phyloP scores from a whole-genome alignment of 2,888 invertebrate species.

The Onthophagus sagittarius region DNA sequence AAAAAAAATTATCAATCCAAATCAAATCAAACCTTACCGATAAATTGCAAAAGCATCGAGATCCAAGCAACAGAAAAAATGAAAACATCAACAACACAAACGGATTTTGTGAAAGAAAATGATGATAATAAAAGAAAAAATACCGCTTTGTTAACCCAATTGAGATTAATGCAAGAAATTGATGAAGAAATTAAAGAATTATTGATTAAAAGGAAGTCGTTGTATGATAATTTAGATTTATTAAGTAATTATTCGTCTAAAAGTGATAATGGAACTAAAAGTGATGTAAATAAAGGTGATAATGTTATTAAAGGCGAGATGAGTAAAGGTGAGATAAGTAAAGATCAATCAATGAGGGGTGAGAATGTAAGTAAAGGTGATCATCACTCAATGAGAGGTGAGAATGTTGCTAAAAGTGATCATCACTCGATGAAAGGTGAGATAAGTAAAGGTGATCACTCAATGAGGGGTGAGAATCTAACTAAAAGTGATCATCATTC shows the following conservation, averaged over 20 bases:
- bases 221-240: constrained; percentile 25
- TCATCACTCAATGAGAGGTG: no score
- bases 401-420: no score
- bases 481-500: no score
- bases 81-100: constrained; percentile 9
- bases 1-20: not conserved
- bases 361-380: no score
- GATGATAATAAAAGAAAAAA: constrained; percentile 11
- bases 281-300: no score
- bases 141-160: constrained; percentile 17
- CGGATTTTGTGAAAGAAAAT: constrained; percentile 15
- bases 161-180: constrained; percentile 31
- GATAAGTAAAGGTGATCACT: no score
- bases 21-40: not conserved
- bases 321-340: no score
- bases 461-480: no score
- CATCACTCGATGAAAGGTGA: no score
- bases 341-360: no score
- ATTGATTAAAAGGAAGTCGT: constrained; percentile 31
- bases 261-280: no score
- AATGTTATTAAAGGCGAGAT: no score
- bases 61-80: constrained; percentile 6
- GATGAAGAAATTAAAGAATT: constrained; percentile 36
- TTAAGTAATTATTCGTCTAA: not conserved
- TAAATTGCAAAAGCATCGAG: constrained; percentile 15